Percentiles rank a stretch among this genome's conserved stretches.
phyloP scores from a whole-genome alignment of 2,888 invertebrate genomes.

The Drosophila suboccidentalis region DNA sequence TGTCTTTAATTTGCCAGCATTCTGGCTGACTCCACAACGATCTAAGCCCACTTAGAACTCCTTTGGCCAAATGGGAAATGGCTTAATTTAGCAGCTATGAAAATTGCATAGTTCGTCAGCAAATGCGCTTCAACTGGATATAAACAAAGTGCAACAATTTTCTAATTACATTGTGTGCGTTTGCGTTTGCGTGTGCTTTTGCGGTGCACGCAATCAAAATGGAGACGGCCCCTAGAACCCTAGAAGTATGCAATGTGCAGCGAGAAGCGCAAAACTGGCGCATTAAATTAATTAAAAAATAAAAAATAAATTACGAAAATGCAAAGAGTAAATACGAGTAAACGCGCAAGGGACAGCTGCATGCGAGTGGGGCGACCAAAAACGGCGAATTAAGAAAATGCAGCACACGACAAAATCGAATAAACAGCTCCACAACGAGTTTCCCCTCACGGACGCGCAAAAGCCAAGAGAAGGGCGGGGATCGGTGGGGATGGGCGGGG shows the following conservation, averaged over 20 bases:
- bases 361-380: constrained; percentile 28
- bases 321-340: constrained; percentile 69
- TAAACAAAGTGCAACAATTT: constrained; percentile 80
- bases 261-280: constrained; percentile 70
- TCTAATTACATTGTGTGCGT: constrained; percentile 66
- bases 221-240: constrained; percentile 37
- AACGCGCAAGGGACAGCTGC: constrained; percentile 36
- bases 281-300: constrained; percentile 82
- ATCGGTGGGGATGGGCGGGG: neutral
- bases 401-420: constrained; percentile 82
- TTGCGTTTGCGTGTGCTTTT: constrained; percentile 6
- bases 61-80: constrained; percentile 54
- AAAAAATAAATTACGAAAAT: constrained; percentile 66
- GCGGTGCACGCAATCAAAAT: constrained; percentile 36
- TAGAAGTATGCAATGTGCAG: constrained; percentile 56
- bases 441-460: no score
- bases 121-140: constrained; percentile 35
- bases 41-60: constrained; percentile 13
- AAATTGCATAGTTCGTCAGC: constrained; percentile 64
- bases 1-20: constrained; percentile 47
- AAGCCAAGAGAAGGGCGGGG: constrained; percentile 1
- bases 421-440: constrained; percentile 66
- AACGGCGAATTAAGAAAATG: constrained; percentile 79
- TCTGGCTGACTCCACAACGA: constrained; percentile 6
- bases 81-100: constrained; percentile 68